Base-by-base conservation (phyloP, 2,113 vertebrate genomes). In the Brienomyrus brachyistius region DNA sequence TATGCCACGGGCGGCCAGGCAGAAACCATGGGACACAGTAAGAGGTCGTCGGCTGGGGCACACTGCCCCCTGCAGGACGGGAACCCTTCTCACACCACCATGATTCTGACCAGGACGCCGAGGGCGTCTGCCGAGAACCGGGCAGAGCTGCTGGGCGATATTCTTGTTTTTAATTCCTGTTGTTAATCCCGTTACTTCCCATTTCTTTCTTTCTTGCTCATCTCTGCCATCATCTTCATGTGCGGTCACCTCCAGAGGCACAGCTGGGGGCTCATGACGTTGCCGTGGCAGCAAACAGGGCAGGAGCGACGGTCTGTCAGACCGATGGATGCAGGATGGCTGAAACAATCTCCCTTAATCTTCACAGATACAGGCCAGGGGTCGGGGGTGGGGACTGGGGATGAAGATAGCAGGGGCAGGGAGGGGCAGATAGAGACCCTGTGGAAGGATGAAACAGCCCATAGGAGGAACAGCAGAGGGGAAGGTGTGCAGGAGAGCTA, bases 341-440 rank as follows among this genome's bases (percentile, higher is more conserved):
- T 40, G 40, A 40, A 40, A 40, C 40, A 40, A 40, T 40, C 40
- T 90, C 85, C 66, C 80, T 86, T 62, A 84, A 89, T 89, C 88
- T 62, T 19, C 52, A 84, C 51, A 27, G 52, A 2, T 31, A 40
- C 43, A 35, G 47, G 47, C 56, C 1, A 0, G 15, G 0, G 48
- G 47, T 21, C 31, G n/a, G 48, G 47, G 43, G 66, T n/a, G 23
- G 48, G 62, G 62, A 10, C n/a, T 11, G 45, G 50, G 45, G 3
- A 13, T 17, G 35, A 31, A 5, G n/a, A 1, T 15, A n/a, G 23
- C 8, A 27, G 15, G 23, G 11, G 54, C 77, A 27, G 27, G 54
- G 51, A 89, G 89, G 23, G 89, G 52, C 1, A 86, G 11, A 15
- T 27, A 9, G n/a, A 66, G n/a, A 66, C 17, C 56, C 5, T 43